Evolutionary conservation across 1,140 invertebrate species (phyloP).

Genomic region (Hylaeus volcanicus): DNA sequence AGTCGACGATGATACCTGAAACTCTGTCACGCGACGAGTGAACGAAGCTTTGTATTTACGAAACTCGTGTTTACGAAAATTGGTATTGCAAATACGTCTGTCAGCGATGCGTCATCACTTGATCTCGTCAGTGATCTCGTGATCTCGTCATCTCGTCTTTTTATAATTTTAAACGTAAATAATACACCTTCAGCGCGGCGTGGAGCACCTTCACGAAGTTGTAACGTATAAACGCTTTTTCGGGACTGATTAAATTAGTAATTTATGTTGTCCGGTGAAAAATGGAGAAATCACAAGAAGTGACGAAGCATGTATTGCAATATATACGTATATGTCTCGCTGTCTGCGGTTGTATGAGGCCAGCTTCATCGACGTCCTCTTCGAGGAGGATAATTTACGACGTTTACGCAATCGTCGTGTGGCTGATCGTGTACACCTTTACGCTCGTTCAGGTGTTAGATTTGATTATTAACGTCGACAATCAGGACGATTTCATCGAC

Average conservation of each 20-base stretch:
- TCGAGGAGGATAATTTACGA: constrained; percentile 12
- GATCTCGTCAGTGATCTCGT: no score
- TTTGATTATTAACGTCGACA: constrained; percentile 18
- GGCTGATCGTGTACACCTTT: not conserved
- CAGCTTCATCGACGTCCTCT: constrained; percentile 11
- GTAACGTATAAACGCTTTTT: no score
- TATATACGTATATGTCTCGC: constrained; percentile 14
- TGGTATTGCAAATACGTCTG: no score
- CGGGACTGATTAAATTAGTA: no score
- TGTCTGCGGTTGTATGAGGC: constrained; percentile 30
- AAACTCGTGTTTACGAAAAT: no score
- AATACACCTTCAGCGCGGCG: no score
- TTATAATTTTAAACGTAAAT: no score
- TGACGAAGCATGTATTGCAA: not conserved
- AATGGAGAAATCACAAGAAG: not conserved
- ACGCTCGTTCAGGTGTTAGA: constrained; percentile 13
- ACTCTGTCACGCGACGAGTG: not conserved
- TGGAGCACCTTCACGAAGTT: no score
- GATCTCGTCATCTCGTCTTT: no score
- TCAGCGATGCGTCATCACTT: not conserved
- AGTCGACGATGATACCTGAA: not conserved
- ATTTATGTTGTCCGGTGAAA: not conserved
- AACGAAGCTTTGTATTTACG: not conserved
- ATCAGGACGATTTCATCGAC: constrained; percentile 48
- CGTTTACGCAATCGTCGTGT: not conserved